phyloP scores from a whole-genome alignment of 1,140 invertebrate species.

The Chlorops oryzae region DNA sequence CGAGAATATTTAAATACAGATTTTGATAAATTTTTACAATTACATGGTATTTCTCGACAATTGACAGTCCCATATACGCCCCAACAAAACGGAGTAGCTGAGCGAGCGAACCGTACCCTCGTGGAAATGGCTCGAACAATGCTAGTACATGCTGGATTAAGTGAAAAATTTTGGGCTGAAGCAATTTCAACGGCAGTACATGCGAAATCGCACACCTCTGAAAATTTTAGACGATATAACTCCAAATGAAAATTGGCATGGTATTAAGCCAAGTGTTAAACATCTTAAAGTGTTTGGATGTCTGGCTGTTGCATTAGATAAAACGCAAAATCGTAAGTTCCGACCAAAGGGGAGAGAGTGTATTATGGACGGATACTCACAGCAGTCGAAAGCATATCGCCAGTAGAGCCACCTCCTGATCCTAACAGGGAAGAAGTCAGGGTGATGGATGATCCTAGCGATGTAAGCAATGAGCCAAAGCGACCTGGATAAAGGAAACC shows the following conservation, averaged over 20 bases:
- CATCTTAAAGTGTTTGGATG: slow-evolving; percentile 28
- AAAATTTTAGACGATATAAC: slow-evolving; percentile 23
- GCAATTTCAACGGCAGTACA: slow-evolving; percentile 1
- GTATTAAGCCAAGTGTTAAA: slow-evolving; percentile 22
- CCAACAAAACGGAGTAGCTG: slow-evolving; percentile 9
- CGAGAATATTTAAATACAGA: slow-evolving; percentile 3
- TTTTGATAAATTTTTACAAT: slow-evolving; percentile 5
- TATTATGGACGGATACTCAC: slow-evolving; percentile 9
- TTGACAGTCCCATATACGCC: slow-evolving; percentile 8
- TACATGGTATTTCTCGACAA: slow-evolving; percentile 1
- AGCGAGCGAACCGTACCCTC: slow-evolving; percentile 8
- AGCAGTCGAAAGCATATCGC: slow-evolving; percentile 4
- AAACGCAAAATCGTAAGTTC: slow-evolving; percentile 4
- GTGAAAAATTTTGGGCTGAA: background rate
- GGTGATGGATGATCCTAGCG: background rate
- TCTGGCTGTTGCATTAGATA: slow-evolving; percentile 14
- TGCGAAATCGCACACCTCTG: slow-evolving; percentile 20
- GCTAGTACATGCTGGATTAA: background rate
- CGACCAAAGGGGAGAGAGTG: background rate
- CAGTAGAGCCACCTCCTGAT: background rate
- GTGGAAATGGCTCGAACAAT: slow-evolving; percentile 10
- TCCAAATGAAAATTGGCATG: slow-evolving; percentile 37
- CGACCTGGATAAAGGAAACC: background rate
- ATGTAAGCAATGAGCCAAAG: background rate
- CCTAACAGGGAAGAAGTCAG: background rate